These are phyloP conservation scores for Paralichthys olivaceus DNA, from an alignment of 2,113 vertebrate genomes.

Conservation along the genomic window DNA sequence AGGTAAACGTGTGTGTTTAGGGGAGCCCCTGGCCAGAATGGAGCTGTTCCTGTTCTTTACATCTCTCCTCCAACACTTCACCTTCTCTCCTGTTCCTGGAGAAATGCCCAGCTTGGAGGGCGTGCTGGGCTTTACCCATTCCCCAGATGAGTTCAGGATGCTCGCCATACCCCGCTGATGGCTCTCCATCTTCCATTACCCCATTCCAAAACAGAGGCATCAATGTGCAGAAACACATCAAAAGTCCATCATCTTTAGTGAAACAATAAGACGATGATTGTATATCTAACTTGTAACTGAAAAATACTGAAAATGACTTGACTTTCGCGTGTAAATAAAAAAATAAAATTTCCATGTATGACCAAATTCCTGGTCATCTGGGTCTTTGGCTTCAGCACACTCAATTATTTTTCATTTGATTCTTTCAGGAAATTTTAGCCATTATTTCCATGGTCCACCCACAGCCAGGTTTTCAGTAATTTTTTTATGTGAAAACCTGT, in stretches of 20 bases:
- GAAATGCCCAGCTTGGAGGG: conserved; percentile 69
- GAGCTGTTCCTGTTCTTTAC: conserved; percentile 90
- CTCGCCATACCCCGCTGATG: conserved; percentile 59
- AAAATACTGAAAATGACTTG: background rate
- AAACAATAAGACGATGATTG: background rate
- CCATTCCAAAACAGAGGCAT: too few relatives aligned
- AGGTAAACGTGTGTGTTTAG: conserved; percentile 88
- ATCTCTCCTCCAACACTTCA: conserved; percentile 79
- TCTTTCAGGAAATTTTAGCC: too few relatives aligned
- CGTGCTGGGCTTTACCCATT: conserved; percentile 59
- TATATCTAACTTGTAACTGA: background rate
- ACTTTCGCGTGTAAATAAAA: background rate
- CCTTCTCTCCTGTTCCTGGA: conserved; percentile 63
- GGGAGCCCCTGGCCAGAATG: conserved; percentile 84
- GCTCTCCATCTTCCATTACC: background rate
- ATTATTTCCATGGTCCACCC: too few relatives aligned
- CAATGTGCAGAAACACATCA: background rate
- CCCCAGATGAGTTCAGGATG: conserved; percentile 48
- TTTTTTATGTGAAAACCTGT: too few relatives aligned
- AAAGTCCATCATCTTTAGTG: background rate
- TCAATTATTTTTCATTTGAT: too few relatives aligned
- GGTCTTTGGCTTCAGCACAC: too few relatives aligned
- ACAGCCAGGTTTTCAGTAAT: too few relatives aligned
- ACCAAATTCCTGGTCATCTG: too few relatives aligned
- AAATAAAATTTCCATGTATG: background rate